Base-by-base conservation (phyloP, 2,888 invertebrate species). In the Leucoptera coffeella region DNA sequence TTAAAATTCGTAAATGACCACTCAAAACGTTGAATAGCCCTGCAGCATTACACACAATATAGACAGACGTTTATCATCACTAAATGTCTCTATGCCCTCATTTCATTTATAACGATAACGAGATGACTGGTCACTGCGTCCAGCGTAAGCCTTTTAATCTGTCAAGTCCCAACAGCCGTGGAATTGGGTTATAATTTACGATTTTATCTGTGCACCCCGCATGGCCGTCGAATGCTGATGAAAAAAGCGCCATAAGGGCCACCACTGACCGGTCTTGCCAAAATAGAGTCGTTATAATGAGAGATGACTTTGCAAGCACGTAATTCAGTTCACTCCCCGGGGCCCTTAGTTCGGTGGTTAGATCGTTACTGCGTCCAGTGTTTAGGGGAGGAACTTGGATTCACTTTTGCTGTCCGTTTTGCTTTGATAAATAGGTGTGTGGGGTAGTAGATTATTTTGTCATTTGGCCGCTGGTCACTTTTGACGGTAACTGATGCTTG, bases 181-280 rank as follows among this genome's bases (percentile, higher is more conserved):
- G 60, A 65, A 69, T 65, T 65, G 67, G 67, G 64, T 62, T 64
- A 62, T 69, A 67, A 69, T 69, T 69, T 69, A 69, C 57, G 64
- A 69, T 67, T 61, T 65, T 65, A 69, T 69, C 67, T 62, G 28
- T 8, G 12, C 15, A 61, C 58, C 59, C 59, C 59, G 53, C 43
- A 45, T 47, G 50, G 50, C 47, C 47, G 45, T 42, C 46, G 50
- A 60, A n/a, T n/a, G n/a, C n/a, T n/a, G n/a, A n/a, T n/a, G n/a
- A n/a, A n/a, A n/a, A n/a, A n/a, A n/a, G n/a, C n/a, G n/a, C n/a
- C n/a, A n/a, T n/a, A n/a, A n/a, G n/a, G n/a, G n/a, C n/a, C n/a
- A n/a, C n/a, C 48, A 51, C 52, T 53, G 56, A 59, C 59, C 54
- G 57, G 59, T 62, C 58, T 61, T 57, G 64, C 64, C 64, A 65